Evolutionary conservation across 2,888 invertebrate genomes (phyloP), one percentile per base, ranked within the genome.

Genomic region (Meta bourneti): DNA sequence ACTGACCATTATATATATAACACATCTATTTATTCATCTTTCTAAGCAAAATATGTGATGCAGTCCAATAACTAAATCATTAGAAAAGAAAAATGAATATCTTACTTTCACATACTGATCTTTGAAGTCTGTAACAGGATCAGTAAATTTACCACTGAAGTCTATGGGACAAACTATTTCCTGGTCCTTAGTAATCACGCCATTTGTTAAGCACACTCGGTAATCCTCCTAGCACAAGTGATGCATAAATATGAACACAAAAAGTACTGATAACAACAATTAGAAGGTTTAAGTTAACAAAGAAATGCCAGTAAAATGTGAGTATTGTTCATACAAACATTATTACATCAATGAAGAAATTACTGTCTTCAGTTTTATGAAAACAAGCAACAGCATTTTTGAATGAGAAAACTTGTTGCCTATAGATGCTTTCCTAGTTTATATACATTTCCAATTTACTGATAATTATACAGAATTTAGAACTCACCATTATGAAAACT

Each of bases 101-200:
- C 1, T 34, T 34, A 96, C 96, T 95, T 99, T 99, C 0, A 99
- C 98, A 95, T 99, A 97, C 94, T 97, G 96, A 0, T 99, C 99
- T 48, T 96, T 95, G 94, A 98, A 99, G 94, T 99, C 98, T 54
- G 95, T 96, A 0, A 99, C 98, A 19, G 97, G 97, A 51, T 96
- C 96, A 0, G 96, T 96, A 95, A 99, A 99, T 93, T 96, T 96
- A 0, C 99, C 99, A 94, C 97, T 97, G 71, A 97, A 97, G 95
- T 99, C 99, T 0, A 99, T 96, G 0, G 99, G 99, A 94, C 99
- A 99, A 92, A 99, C 96, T 1, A 97, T 97, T 74, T 97, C 97
- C 94, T 98, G 97, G 94, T 99, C 98, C 94, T 97, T 97, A 0
- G 96, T 97, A 93, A 99, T 98, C 34, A 99, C 95, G 7, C 98